Conservation (phyloP, 2,888 invertebrate genomes). For the Cephus nigrinus region DNA sequence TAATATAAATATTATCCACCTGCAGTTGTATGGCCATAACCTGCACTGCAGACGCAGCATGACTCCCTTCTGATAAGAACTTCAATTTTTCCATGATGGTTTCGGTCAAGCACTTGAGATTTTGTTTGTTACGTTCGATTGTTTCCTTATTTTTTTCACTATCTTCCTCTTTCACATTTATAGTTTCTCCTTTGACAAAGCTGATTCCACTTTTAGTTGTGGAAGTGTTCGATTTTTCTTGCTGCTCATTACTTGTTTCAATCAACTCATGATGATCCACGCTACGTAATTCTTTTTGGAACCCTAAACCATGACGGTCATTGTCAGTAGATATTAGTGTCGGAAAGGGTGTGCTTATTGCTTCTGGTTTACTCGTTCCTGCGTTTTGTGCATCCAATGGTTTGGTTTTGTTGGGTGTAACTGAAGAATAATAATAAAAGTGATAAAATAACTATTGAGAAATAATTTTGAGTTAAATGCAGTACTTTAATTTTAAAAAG, state of each 20-base stretch:
- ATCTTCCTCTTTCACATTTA: slow-evolving; percentile 39
- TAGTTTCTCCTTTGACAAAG: slow-evolving; percentile 59
- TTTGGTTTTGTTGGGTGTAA: slow-evolving; percentile 44
- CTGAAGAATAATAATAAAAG: slow-evolving; percentile 30
- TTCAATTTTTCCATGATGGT: slow-evolving; percentile 70
- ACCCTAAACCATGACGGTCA: slow-evolving; percentile 61
- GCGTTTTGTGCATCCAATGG: slow-evolving; percentile 27
- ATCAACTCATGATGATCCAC: not conserved
- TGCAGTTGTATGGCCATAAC: slow-evolving; percentile 73
- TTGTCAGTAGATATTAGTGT: slow-evolving; percentile 35
- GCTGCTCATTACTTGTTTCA: not conserved
- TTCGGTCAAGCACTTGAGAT: slow-evolving; percentile 64
- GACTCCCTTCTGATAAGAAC: slow-evolving; percentile 71
- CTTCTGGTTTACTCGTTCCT: slow-evolving; percentile 30
- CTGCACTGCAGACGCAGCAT: slow-evolving; percentile 71
- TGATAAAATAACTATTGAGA: not conserved
- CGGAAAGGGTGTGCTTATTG: slow-evolving; percentile 15
- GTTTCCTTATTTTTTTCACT: slow-evolving; percentile 22
- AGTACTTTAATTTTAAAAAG: not conserved
- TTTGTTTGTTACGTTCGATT: slow-evolving; percentile 36
- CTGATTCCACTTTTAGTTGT: slow-evolving; percentile 56
- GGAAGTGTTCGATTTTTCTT: not conserved
- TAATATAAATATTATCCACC: slow-evolving; percentile 56
- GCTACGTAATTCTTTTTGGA: slow-evolving; percentile 41
- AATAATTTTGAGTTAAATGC: not conserved